Evolutionary conservation across 1,140 invertebrate genomes (phyloP).

Genomic region (Luehdorfia chinensis): DNA sequence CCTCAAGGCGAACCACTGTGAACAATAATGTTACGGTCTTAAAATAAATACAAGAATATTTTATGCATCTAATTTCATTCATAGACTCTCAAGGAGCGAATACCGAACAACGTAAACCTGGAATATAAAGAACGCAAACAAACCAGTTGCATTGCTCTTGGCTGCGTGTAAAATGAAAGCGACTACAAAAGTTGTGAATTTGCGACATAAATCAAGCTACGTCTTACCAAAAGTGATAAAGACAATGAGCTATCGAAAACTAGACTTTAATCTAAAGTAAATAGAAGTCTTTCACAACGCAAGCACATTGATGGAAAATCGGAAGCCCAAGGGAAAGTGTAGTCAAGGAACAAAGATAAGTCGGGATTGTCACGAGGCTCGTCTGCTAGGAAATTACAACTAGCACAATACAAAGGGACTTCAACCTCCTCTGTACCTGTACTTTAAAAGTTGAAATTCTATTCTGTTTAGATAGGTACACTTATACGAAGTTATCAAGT

Average conservation of each 20-base stretch:
- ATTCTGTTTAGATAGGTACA: conserved; percentile 1
- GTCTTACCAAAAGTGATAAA: conserved; percentile 25
- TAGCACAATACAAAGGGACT: conserved; percentile 57
- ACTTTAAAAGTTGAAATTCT: conserved; percentile 34
- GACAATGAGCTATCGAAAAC: conserved; percentile 11
- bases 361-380: conserved; percentile 63
- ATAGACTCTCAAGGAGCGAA: conserved; percentile 4
- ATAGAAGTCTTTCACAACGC: conserved; percentile 23
- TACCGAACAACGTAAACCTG: conserved; percentile 8
- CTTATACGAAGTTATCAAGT: too few species aligned
- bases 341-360: conserved; percentile 72
- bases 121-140: conserved; percentile 40
- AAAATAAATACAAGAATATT: background rate
- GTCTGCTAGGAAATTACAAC: conserved; percentile 66
- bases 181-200: conserved; percentile 66
- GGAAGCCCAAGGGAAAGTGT: conserved; percentile 65
- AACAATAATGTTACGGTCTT: too few species aligned
- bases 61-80: conserved; percentile 11
- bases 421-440: conserved; percentile 41
- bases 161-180: conserved; percentile 61
- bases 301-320: conserved; percentile 29
- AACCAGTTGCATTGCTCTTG: conserved; percentile 43
- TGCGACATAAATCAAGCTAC: conserved; percentile 58
- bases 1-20: too few species aligned
- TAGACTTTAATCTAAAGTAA: conserved; percentile 8